Conservation (phyloP, 2,888 invertebrate genomes). For the Hipparchia semele region DNA sequence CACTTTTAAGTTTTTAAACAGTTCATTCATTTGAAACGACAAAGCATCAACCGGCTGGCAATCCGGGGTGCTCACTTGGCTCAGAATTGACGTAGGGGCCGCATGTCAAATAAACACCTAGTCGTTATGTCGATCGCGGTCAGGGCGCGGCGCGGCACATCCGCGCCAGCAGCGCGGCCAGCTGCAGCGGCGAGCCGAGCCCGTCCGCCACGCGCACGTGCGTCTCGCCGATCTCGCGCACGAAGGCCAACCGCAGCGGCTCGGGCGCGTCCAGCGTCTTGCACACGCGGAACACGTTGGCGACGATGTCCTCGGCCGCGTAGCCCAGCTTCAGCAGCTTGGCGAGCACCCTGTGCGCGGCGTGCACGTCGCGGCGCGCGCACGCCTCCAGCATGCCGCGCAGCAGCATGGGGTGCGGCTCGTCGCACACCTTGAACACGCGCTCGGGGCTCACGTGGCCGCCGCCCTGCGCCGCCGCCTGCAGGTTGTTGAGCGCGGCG, state of each 20-base stretch:
- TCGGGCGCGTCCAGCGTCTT: slow-evolving; percentile 93
- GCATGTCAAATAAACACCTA: too few relatives aligned
- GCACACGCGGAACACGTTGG: slow-evolving; percentile 96
- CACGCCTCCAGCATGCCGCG: slow-evolving; percentile 96
- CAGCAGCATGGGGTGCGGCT: slow-evolving; percentile 97
- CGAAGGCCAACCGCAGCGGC: slow-evolving; percentile 90
- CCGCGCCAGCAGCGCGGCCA: slow-evolving; percentile 94
- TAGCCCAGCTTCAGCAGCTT: slow-evolving; percentile 97
- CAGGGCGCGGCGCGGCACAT: slow-evolving; percentile 83
- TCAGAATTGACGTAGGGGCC: too few relatives aligned
- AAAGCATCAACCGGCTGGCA: too few relatives aligned
- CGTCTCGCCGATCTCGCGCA: slow-evolving; percentile 95
- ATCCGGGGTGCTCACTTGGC: too few relatives aligned
- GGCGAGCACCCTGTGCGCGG: slow-evolving; percentile 91
- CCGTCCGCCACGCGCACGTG: slow-evolving; percentile 97
- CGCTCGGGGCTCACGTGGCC: slow-evolving; percentile 95
- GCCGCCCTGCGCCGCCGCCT: slow-evolving; percentile 93
- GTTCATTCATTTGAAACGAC: background rate
- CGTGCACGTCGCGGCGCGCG: slow-evolving; percentile 90
- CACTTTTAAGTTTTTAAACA: background rate
- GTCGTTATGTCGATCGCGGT: too few relatives aligned
- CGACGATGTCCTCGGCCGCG: slow-evolving; percentile 97
- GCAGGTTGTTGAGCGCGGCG: slow-evolving; percentile 98
- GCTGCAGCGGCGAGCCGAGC: slow-evolving; percentile 92
- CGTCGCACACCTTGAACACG: slow-evolving; percentile 99